These are phyloP conservation scores for Pithys albifrons DNA, from an alignment of 2,113 vertebrate genomes.

Conservation along the genomic window DNA sequence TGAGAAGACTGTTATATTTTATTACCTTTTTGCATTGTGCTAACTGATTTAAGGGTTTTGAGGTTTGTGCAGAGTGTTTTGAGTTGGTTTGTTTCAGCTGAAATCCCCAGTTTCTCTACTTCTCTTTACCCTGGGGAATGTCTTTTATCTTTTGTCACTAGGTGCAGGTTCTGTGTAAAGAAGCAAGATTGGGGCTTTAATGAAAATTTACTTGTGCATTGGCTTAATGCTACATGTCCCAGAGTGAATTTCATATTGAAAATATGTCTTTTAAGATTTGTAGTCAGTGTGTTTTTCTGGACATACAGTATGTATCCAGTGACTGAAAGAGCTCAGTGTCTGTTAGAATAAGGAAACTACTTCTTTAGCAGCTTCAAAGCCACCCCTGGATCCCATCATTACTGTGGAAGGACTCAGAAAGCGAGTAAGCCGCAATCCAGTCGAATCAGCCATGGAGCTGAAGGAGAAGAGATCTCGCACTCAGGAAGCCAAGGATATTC, in stretches of 20 bases:
- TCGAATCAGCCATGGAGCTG: constrained; percentile 94
- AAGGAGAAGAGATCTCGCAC: constrained; percentile 96
- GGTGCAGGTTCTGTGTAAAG: not conserved
- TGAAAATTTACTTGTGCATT: not conserved
- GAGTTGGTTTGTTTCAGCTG: not conserved
- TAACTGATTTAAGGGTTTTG: not conserved
- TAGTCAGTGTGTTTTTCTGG: not conserved
- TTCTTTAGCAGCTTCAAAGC: constrained; percentile 77
- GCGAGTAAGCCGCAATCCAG: constrained; percentile 85
- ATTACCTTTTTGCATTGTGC: not conserved
- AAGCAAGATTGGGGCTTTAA: not conserved
- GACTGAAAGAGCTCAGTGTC: not conserved
- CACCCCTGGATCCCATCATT: constrained; percentile 87
- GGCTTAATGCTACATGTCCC: not conserved
- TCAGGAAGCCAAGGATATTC: constrained; percentile 97
- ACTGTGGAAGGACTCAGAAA: constrained; percentile 91
- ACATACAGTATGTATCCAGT: not conserved
- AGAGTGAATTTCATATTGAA: not conserved
- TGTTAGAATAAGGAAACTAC: not conserved
- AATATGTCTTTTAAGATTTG: not conserved
- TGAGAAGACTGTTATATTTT: not conserved
- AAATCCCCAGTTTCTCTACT: not conserved
- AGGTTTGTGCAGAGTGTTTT: not conserved
- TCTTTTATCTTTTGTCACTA: not conserved
- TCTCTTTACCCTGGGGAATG: not conserved